Evolutionary conservation across 2,888 invertebrate genomes (phyloP).

Genomic region (Eristalis tenax): DNA sequence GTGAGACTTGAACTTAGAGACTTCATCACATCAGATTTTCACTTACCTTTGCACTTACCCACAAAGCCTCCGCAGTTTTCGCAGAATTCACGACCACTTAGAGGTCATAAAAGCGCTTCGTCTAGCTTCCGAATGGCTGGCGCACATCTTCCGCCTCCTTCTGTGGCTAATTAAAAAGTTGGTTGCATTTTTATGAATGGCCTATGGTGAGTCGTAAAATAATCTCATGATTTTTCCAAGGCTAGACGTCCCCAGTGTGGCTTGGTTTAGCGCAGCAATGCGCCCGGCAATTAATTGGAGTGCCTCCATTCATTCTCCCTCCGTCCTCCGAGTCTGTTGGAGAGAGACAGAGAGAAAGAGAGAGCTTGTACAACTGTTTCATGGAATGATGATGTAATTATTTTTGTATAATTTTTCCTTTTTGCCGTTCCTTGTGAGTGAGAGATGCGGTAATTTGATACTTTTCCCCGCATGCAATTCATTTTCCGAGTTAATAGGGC

Average conservation of each 20-base stretch:
- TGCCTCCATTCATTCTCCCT: constrained; percentile 7
- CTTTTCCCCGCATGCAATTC: constrained; percentile 64
- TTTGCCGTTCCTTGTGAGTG: neutral
- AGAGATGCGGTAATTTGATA: constrained; percentile 63
- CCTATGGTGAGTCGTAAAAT: constrained; percentile 53
- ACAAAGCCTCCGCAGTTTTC: neutral
- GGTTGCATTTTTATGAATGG: constrained; percentile 61
- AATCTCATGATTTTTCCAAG: constrained; percentile 2
- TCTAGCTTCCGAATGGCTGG: constrained; percentile 34
- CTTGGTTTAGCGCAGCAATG: constrained; percentile 20
- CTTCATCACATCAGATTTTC: neutral
- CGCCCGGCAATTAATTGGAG: constrained; percentile 44
- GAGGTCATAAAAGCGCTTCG: constrained; percentile 30
- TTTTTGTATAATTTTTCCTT: constrained; percentile 16
- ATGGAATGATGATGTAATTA: constrained; percentile 69
- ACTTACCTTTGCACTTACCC: neutral
- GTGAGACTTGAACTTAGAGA: neutral
- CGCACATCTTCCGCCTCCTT: constrained; percentile 14
- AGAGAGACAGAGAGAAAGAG: neutral
- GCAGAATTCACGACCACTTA: constrained; percentile 8
- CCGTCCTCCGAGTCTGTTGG: neutral
- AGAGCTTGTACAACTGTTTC: constrained; percentile 41
- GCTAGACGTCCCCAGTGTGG: neutral
- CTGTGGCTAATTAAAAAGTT: constrained; percentile 58
- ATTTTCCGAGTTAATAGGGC: constrained; percentile 58